These are phyloP conservation scores for Myrmecobius fasciatus DNA, from an alignment of 2,113 vertebrate species.

Conservation along the genomic window DNA sequence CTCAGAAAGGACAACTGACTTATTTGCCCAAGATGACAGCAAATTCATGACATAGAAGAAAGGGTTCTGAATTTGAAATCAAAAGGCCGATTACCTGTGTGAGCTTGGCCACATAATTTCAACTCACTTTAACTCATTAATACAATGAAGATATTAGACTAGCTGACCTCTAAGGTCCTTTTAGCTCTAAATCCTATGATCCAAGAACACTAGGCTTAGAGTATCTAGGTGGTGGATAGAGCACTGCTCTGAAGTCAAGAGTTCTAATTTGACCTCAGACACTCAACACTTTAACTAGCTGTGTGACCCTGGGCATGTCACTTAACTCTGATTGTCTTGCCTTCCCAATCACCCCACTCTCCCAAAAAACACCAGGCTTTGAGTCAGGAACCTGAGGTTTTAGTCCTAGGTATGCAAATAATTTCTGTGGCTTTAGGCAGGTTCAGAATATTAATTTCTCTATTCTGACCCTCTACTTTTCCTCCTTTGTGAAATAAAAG, in stretches of 20 bases:
- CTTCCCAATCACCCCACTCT: too few relatives aligned
- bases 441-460: neutral
- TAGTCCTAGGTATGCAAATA: neutral
- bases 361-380: too few relatives aligned
- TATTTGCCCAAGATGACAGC: neutral
- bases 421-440: neutral
- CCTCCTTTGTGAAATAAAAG: neutral
- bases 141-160: neutral
- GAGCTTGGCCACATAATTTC: neutral
- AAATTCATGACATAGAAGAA: neutral
- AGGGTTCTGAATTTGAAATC: neutral
- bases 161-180: neutral
- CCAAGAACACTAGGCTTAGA: neutral
- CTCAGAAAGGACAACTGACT: neutral
- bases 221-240: too few relatives aligned
- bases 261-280: too few relatives aligned
- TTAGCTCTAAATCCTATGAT: neutral
- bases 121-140: neutral
- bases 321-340: too few relatives aligned
- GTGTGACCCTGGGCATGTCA: too few relatives aligned
- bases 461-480: neutral
- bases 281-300: too few relatives aligned
- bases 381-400: neutral
- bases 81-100: neutral
- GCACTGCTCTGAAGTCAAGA: too few relatives aligned